A percentile compares a stretch with the other conserved stretches of the same genome.
phyloP scores from a whole-genome alignment of 2,113 vertebrate species.

The Tautogolabrus adspersus region DNA sequence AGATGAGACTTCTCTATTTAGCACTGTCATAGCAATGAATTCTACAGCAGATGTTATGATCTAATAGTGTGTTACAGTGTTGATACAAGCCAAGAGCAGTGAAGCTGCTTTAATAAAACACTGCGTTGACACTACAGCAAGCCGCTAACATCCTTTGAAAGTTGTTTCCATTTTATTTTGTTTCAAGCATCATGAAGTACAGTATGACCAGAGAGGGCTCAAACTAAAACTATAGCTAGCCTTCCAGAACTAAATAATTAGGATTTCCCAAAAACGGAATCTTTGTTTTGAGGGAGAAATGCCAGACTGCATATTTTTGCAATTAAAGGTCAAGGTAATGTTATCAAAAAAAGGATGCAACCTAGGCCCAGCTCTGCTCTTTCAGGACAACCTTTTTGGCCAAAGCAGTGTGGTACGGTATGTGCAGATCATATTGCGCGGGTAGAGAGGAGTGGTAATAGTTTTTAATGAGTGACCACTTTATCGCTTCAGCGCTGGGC shows the following conservation, averaged over 20 bases:
- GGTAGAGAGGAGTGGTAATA: constrained; percentile 74
- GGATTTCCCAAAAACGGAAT: constrained; percentile 17
- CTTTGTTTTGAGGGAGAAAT: constrained; percentile 65
- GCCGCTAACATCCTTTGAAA: neutral
- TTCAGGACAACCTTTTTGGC: constrained; percentile 60
- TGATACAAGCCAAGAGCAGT: constrained; percentile 9
- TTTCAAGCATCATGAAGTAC: neutral
- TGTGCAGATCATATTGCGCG: constrained; percentile 69
- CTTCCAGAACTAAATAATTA: constrained; percentile 25
- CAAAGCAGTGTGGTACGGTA: constrained; percentile 54
- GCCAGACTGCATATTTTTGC: constrained; percentile 61
- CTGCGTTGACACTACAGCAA: constrained; percentile 18
- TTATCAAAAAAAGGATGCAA: constrained; percentile 66
- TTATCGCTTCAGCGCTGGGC: constrained; percentile 76
- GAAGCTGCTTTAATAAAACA: constrained; percentile 15
- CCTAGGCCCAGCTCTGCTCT: constrained; percentile 58
- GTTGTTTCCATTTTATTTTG: constrained; percentile 4
- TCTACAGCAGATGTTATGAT: constrained; percentile 15
- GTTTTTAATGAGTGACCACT: constrained; percentile 80
- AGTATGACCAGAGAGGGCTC: constrained; percentile 3
- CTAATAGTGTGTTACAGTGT: constrained; percentile 18
- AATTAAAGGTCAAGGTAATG: constrained; percentile 67
- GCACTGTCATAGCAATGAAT: constrained; percentile 20
- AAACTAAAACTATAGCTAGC: constrained; percentile 29
- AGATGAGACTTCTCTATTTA: constrained; percentile 37